Conservation (phyloP, 2,888 invertebrate genomes). For the Slavum lentiscoides region DNA sequence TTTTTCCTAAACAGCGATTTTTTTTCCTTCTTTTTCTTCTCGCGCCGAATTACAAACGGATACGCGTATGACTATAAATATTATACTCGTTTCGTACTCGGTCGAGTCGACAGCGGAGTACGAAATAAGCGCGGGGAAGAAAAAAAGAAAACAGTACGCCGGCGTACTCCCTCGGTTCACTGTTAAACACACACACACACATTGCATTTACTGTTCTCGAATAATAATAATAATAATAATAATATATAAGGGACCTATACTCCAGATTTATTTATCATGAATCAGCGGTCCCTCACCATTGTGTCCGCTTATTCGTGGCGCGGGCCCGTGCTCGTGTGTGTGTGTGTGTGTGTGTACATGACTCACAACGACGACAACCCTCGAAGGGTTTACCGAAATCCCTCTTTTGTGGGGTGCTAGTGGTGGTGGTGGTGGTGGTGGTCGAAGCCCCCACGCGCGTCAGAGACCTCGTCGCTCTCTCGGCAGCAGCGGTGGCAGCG, state of each 20-base stretch:
- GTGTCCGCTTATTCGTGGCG: conserved; percentile 1
- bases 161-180: neutral
- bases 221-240: conserved; percentile 29
- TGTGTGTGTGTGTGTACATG: conserved; percentile 26
- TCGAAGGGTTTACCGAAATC: conserved; percentile 47
- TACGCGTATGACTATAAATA: no score
- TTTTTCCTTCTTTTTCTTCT: neutral
- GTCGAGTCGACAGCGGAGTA: neutral
- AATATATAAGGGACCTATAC: conserved; percentile 36
- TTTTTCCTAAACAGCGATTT: neutral
- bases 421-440: conserved; percentile 6
- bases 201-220: neutral
- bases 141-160: neutral
- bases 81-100: no score
- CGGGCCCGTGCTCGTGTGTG: neutral
- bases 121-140: neutral
- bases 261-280: conserved; percentile 53
- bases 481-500: neutral
- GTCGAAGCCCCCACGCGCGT: conserved; percentile 22
- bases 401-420: conserved; percentile 38
- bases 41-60: neutral
- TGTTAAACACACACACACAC: neutral
- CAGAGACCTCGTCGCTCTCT: neutral
- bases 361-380: conserved; percentile 48
- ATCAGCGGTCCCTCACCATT: conserved; percentile 50